Evolutionary conservation across 2,113 vertebrate genomes (phyloP).

Genomic region (Oplegnathus fasciatus): DNA sequence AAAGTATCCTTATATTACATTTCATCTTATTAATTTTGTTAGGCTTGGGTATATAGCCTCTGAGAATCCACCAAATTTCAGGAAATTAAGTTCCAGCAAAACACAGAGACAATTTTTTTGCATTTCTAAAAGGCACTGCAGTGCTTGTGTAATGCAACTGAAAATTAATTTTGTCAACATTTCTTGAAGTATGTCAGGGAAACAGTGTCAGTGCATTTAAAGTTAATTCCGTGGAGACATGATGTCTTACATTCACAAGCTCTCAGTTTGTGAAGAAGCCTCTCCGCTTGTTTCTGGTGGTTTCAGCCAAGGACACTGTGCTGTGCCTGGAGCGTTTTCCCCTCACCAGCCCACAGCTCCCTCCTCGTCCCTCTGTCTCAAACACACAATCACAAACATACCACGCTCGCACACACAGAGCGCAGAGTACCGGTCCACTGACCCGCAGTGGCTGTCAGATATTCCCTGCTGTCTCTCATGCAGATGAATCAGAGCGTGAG

Average conservation of each 20-base stretch:
- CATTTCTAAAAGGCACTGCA: background rate
- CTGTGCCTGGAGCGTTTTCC: constrained; percentile 37
- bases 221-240: background rate
- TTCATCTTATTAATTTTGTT: background rate
- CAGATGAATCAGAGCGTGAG: constrained; percentile 66
- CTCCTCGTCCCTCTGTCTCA: background rate
- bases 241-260: background rate
- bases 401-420: constrained; percentile 17
- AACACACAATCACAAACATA: constrained; percentile 18
- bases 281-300: constrained; percentile 27
- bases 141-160: background rate
- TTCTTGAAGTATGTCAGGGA: background rate
- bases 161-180: background rate
- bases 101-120: background rate
- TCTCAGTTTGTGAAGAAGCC: constrained; percentile 6
- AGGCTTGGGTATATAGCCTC: background rate
- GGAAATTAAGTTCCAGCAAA: background rate
- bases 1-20: background rate
- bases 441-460: constrained; percentile 58
- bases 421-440: constrained; percentile 38
- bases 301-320: constrained; percentile 54
- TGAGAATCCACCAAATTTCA: background rate
- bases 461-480: constrained; percentile 51
- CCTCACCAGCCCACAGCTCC: constrained; percentile 22
- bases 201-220: background rate